Evolutionary conservation across 2,113 vertebrate genomes (phyloP).

Genomic region (Mobula birostris): DNA sequence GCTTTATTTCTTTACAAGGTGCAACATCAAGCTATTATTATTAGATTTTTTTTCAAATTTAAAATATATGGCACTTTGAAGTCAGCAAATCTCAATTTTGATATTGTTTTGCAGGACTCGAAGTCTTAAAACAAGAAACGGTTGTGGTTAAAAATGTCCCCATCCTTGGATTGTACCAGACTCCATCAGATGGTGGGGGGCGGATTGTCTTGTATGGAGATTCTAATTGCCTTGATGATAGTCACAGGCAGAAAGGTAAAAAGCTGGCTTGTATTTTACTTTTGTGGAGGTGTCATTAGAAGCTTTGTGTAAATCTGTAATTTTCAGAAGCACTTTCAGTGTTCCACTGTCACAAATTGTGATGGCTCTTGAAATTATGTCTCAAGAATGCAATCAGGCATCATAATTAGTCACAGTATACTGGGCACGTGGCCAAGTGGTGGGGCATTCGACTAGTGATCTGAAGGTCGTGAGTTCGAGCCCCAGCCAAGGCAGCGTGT

Average conservation of each 20-base stretch:
- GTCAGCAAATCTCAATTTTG: background rate
- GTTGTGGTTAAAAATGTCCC: constrained; percentile 82
- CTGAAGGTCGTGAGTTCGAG: no score
- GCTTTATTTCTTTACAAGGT: background rate
- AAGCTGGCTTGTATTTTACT: background rate
- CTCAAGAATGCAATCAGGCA: background rate
- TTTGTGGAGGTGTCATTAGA: background rate
- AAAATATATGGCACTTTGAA: background rate
- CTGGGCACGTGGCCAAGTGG: no score
- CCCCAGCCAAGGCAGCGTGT: no score
- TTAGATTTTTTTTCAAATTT: constrained; percentile 11
- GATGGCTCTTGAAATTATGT: background rate
- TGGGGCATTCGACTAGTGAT: no score
- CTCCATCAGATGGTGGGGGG: constrained; percentile 77
- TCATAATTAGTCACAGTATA: background rate
- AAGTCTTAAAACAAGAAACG: constrained; percentile 92
- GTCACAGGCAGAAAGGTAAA: constrained; percentile 91
- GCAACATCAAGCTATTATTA: background rate
- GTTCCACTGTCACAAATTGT: background rate
- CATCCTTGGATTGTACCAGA: constrained; percentile 88
- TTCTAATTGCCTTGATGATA: constrained; percentile 95
- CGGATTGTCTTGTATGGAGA: constrained; percentile 89
- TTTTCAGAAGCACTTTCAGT: no score
- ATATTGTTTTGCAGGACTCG: constrained; percentile 66
- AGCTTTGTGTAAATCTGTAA: background rate